Evolutionary conservation across 2,888 invertebrate species (phyloP).

Genomic region (Rotaria sp.): DNA sequence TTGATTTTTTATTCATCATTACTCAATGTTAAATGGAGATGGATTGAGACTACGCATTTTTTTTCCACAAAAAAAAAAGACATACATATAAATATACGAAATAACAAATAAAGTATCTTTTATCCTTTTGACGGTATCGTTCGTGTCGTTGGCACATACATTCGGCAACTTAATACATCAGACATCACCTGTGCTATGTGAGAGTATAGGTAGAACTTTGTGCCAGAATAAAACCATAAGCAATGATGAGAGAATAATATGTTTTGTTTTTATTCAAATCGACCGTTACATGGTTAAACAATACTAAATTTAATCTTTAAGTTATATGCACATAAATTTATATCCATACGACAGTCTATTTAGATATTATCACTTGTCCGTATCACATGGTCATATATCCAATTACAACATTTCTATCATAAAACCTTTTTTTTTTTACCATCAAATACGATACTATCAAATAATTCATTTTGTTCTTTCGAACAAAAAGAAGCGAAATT

Average conservation of each 20-base stretch:
- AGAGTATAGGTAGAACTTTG: not conserved
- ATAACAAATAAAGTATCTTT: conserved; percentile 21
- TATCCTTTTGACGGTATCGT: conserved; percentile 4
- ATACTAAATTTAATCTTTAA: not conserved
- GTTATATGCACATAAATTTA: no score
- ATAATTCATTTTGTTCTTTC: not conserved
- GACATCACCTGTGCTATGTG: not conserved
- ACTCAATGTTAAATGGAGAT: not conserved
- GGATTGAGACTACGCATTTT: not conserved
- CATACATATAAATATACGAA: not conserved
- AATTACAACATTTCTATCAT: no score
- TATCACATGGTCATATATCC: no score
- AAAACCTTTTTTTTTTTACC: not conserved
- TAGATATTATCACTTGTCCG: no score
- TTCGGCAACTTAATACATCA: conserved; percentile 1
- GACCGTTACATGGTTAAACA: not conserved
- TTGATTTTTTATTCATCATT: not conserved
- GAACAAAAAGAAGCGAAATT: not conserved
- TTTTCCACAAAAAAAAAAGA: not conserved
- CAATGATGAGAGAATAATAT: conserved; percentile 4
- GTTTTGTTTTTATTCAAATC: not conserved
- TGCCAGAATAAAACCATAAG: conserved; percentile 14
- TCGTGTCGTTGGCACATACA: not conserved
- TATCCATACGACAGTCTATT: no score
- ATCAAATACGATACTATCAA: not conserved